Evolutionary conservation across 2,888 invertebrate genomes (phyloP), one percentile per base, ranked within the genome.

Genomic region (Cyclophora punctaria): DNA sequence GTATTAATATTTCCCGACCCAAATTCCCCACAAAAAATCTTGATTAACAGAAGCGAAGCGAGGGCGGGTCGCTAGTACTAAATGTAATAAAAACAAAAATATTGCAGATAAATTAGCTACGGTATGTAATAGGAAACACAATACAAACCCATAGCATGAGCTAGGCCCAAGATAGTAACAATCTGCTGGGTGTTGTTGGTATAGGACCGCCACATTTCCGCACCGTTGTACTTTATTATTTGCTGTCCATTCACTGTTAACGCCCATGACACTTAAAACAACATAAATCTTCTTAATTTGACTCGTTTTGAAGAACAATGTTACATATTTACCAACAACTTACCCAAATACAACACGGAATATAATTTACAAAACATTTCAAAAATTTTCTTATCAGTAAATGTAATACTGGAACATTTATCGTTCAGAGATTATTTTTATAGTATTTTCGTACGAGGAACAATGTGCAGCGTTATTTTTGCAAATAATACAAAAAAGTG

Each of bases 181-280:
- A 67, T 49, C 48, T 77, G 69, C 3, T 55, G 42, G 2, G 53
- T n/a, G 3, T 48, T 51, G 1, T 51, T 50, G 6, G 74, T 54
- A 0, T 35, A 5, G 0, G 68, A 59, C 20, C 63, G 57, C 75
- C 75, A 77, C 1, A 77, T 67, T 59, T 78, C 72, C 0, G 73
- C 65, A 0, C 63, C 69, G 45, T 65, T 58, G 45, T 75, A 73
- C 0, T 58, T 51, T 35, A 56, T 54, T 43, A 48, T 46, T 34
- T 56, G 48, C 6, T 55, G 46, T 48, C 37, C 52, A 44, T 44
- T 52, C 35, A 42, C 33, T 3, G 3, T 20, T 5, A 44, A 44
- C 37, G 37, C 37, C 37, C 37, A 37, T 5, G 4, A 37, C 20
- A 44, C 34, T 44, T 44, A 44, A 20, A 37, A 37, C 44, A 34